Evolutionary conservation across 1,140 invertebrate genomes (phyloP), one percentile per base, ranked within the genome.

Genomic region (Mesaphorura yosii): DNA sequence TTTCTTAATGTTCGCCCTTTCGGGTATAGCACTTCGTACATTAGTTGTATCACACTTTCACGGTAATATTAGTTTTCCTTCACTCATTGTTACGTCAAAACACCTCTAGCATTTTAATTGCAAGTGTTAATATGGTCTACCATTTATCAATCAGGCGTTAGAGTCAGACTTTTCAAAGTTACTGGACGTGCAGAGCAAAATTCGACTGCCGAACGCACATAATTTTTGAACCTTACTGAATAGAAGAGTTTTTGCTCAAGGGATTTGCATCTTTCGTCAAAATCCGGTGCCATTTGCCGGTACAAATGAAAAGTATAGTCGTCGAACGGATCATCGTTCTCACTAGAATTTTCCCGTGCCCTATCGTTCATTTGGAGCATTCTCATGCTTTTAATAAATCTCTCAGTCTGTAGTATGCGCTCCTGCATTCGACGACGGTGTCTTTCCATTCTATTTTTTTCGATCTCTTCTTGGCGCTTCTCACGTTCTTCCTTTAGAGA

Each of bases 341-440:
- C 44, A 17, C 48, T 34, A 17, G 44, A 28, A 17, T 51, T 48
- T 28, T 53, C 53, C 20, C 48, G 53, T 10, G 39, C 27, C 23
- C 53, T 54, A 23, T 59, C 77, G 64, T 82, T 82, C 15, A 76
- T 75, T 67, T 82, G 78, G 55, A 85, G 69, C 76, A 85, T 81
- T 66, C 81, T 78, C 75, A 85, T 77, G 67, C 81, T 84, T 70
- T 84, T 83, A 64, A 81, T 74, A 68, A 84, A 83, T 53, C 82
- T 80, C 63, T 82, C 78, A 2, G 77, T 82, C 55, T 80, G 76
- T 62, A 80, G 74, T 66, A 78, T 76, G 52, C 80, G 72, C 60
- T 80, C 75, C 66, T 80, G 78, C 53, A 78, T 76, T 7, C 79
- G 73, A 56, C 75, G 76, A 66, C 73, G 75, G 68, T 77, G 75